Percentiles rank a stretch among this genome's conserved stretches.
Conservation (phyloP, 2,797 vertebrate genomes). For the Sebastes cheni region DNA sequence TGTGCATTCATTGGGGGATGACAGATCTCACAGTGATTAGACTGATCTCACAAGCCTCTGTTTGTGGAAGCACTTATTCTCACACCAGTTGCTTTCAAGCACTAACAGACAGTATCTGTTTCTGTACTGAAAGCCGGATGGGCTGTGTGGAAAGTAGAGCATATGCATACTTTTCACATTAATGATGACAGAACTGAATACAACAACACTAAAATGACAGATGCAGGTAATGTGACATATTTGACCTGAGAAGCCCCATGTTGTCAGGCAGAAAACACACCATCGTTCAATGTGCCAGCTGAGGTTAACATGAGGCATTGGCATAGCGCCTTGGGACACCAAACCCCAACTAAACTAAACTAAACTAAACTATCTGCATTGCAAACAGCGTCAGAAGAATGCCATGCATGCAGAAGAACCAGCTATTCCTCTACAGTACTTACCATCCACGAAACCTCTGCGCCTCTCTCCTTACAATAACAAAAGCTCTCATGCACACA, state of each 20-base stretch:
- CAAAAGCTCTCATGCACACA: constrained; percentile 18
- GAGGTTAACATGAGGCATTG: neutral
- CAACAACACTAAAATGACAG: neutral
- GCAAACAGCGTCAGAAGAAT: constrained; percentile 61
- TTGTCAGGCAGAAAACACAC: neutral
- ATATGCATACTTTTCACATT: neutral
- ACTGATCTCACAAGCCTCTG: constrained; percentile 65
- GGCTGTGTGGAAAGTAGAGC: neutral
- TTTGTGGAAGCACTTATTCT: constrained; percentile 51
- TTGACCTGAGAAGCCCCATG: neutral
- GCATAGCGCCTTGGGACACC: neutral
- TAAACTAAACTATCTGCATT: constrained; percentile 63
- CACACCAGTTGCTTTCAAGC: constrained; percentile 41
- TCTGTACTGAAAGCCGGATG: neutral
- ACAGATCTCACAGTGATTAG: constrained; percentile 70
- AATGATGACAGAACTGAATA: neutral
- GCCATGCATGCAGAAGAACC: constrained; percentile 76
- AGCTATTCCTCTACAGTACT: constrained; percentile 45
- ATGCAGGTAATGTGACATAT: neutral
- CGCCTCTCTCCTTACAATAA: constrained; percentile 41
- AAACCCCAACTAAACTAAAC: constrained; percentile 1
- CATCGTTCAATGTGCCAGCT: too few species aligned
- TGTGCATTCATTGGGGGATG: constrained; percentile 83
- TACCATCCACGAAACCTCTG: constrained; percentile 37
- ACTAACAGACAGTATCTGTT: neutral